Percentiles rank a stretch among this genome's conserved stretches.
phyloP scores from a whole-genome alignment of 2,113 vertebrate genomes.

The Zeus faber region DNA sequence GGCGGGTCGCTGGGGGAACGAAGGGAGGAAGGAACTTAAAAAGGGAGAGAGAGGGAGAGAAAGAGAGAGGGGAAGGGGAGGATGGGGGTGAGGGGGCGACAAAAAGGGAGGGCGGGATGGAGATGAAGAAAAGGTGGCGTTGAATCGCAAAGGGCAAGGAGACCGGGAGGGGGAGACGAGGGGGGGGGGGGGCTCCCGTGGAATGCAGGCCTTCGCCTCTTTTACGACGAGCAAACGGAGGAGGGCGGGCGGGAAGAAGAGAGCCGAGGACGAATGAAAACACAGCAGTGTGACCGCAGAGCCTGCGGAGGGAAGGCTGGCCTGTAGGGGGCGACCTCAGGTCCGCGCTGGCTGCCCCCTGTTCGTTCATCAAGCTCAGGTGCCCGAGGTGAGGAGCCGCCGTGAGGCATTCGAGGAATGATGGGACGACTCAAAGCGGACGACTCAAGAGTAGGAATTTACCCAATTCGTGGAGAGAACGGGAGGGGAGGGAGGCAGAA shows the following conservation, averaged over 20 bases:
- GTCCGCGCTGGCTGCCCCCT: background rate
- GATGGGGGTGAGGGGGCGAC: background rate
- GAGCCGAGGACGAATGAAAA: constrained; percentile 21
- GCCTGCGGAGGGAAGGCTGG: background rate
- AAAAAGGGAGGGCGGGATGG: background rate
- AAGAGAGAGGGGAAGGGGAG: constrained; percentile 17
- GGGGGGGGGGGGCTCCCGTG: constrained; percentile 5
- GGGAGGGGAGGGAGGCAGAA: no score
- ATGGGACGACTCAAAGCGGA: background rate
- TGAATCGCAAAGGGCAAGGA: no score
- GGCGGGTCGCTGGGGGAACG: no score
- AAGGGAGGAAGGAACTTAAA: background rate
- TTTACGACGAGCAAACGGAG: constrained; percentile 1
- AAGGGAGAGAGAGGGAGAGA: constrained; percentile 1
- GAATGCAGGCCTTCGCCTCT: constrained; percentile 28
- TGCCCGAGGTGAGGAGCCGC: background rate
- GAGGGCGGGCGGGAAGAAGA: constrained; percentile 5
- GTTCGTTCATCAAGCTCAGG: background rate
- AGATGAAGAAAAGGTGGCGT: background rate
- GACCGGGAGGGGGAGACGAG: background rate
- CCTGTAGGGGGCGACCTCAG: background rate
- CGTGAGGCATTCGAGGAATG: background rate
- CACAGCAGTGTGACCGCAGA: background rate
- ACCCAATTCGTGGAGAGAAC: background rate
- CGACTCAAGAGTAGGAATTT: background rate